These are phyloP conservation scores for Heteromyza rotundicornis DNA, from an alignment of 2,888 invertebrate genomes.

Conservation along the genomic window DNA sequence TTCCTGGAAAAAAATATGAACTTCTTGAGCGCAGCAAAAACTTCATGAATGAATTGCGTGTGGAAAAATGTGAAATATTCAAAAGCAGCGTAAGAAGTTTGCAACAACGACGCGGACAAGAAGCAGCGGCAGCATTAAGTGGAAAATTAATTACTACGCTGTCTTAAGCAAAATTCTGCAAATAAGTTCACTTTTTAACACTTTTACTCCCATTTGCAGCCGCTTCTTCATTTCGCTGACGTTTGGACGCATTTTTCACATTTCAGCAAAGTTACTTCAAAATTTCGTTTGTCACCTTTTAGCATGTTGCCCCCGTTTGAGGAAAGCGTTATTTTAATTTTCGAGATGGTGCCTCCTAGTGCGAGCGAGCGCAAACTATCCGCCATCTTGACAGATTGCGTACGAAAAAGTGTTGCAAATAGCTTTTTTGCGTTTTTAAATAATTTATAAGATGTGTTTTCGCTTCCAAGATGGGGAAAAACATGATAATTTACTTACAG, in stretches of 20 bases:
- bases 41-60: not conserved
- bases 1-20: no score
- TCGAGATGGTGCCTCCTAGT: not conserved
- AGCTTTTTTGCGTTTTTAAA: conserved; percentile 54
- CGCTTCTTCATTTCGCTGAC: conserved; percentile 28
- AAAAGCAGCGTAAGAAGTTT: conserved; percentile 22
- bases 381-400: conserved; percentile 51
- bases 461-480: conserved; percentile 29
- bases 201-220: conserved; percentile 8
- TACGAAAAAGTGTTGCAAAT: conserved; percentile 53
- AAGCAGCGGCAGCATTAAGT: conserved; percentile 42
- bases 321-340: not conserved
- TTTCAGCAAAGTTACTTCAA: conserved; percentile 40
- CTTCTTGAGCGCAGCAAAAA: not conserved
- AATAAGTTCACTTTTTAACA: conserved; percentile 24
- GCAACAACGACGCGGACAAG: not conserved
- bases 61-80: conserved; percentile 32
- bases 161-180: conserved; percentile 44
- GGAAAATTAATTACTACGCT: conserved; percentile 48
- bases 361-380: not conserved
- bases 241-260: conserved; percentile 29
- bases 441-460: conserved; percentile 53
- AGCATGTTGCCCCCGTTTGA: no score
- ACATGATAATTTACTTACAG: conserved; percentile 51
- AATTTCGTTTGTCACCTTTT: conserved; percentile 48